Conservation (phyloP, 2,113 vertebrate species). For the Turdus rufiventris region DNA sequence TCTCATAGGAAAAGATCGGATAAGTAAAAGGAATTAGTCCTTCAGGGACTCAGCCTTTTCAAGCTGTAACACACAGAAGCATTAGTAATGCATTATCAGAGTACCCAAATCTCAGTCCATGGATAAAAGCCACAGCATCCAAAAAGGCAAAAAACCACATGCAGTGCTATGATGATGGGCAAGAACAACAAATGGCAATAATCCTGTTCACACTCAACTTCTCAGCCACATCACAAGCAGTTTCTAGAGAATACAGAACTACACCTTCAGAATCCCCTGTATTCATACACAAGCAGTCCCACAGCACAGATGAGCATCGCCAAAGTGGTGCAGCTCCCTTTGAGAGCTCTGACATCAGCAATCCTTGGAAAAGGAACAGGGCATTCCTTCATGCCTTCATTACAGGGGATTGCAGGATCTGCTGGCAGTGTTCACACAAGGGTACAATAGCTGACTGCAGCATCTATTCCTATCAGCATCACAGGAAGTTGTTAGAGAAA, state of each 20-base stretch:
- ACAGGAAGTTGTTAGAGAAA: not conserved
- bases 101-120: not conserved
- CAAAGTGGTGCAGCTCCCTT: not conserved
- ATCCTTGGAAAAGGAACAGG: not conserved
- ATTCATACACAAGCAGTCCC: not conserved
- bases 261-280: not conserved
- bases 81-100: not conserved
- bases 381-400: not conserved
- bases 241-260: not conserved
- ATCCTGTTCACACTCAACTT: not conserved
- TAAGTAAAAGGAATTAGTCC: not conserved
- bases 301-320: not conserved
- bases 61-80: not conserved
- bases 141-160: not conserved
- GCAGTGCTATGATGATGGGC: not conserved
- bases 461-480: not conserved
- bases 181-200: not conserved
- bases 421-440: not conserved
- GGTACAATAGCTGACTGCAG: not conserved
- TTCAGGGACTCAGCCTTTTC: not conserved
- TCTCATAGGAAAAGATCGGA: not conserved
- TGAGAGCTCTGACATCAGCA: not conserved
- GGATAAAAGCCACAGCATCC: not conserved
- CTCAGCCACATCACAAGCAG: not conserved
- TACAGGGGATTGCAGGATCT: not conserved